Percentiles rank a stretch among this genome's conserved stretches.
phyloP scores from a whole-genome alignment of 1,140 invertebrate genomes.

The Ephestia elutella region DNA sequence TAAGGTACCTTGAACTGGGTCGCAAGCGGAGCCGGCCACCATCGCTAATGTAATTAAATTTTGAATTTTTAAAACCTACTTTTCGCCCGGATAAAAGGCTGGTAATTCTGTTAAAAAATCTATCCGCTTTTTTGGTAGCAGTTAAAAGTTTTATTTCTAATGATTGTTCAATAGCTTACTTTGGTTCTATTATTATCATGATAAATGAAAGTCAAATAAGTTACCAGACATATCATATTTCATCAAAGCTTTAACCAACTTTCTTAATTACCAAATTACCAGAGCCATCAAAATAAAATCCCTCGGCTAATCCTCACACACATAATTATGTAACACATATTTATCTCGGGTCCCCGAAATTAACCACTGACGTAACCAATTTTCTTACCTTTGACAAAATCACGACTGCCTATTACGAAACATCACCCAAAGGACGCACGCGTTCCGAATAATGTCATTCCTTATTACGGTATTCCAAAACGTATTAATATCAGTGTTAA shows the following conservation, averaged over 20 bases:
- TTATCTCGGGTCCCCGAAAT: constrained; percentile 46
- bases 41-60: constrained; percentile 54
- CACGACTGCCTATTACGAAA: constrained; percentile 67
- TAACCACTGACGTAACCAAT: constrained; percentile 67
- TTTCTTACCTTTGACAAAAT: constrained; percentile 73
- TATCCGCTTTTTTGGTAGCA: constrained; percentile 11
- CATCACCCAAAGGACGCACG: constrained; percentile 68
- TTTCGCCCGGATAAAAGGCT: constrained; percentile 8
- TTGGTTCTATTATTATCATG: no score
- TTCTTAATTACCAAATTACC: constrained; percentile 15
- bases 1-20: constrained; percentile 62
- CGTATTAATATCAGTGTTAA: constrained; percentile 48
- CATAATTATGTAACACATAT: constrained; percentile 39
- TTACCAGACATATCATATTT: no score
- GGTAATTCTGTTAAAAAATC: constrained; percentile 21
- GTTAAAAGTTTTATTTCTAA: background rate
- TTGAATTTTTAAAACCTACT: constrained; percentile 48
- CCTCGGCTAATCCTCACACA: constrained; percentile 21
- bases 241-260: constrained; percentile 4
- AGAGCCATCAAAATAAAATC: constrained; percentile 15
- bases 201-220: no score
- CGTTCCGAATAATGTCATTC: constrained; percentile 46
- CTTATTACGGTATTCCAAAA: constrained; percentile 34
- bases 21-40: constrained; percentile 42
- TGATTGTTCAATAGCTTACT: background rate